phyloP scores from a whole-genome alignment of 2,888 invertebrate species.

The Scrobipalpa costella region DNA sequence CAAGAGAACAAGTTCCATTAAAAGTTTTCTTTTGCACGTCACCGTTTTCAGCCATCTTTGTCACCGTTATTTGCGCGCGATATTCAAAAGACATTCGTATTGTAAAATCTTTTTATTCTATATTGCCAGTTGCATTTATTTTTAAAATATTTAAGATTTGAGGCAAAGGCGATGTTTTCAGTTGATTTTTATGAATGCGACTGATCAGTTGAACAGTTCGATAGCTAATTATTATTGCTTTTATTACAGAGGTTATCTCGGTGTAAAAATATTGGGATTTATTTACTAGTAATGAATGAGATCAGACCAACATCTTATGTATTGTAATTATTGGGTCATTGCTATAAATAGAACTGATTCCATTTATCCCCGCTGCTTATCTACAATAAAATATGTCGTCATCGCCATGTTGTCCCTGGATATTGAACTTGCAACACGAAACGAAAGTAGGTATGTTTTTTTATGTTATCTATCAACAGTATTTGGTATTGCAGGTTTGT shows the following conservation, averaged over 20 bases:
- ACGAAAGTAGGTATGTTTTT: too few species aligned
- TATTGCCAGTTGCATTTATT: not conserved
- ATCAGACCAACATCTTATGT: not conserved
- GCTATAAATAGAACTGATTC: constrained; percentile 37
- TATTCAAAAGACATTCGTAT: constrained; percentile 58
- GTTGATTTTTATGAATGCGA: constrained; percentile 38
- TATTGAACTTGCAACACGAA: not conserved
- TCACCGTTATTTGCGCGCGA: constrained; percentile 59
- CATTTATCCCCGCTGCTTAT: not conserved
- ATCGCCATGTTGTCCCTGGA: not conserved
- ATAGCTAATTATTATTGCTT: constrained; percentile 33
- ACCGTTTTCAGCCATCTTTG: constrained; percentile 59
- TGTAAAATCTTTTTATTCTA: not conserved
- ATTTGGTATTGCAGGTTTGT: too few species aligned
- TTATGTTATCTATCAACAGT: too few species aligned
- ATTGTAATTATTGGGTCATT: constrained; percentile 45
- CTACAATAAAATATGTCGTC: not conserved
- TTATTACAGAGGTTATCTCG: constrained; percentile 53
- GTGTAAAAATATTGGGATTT: constrained; percentile 30
- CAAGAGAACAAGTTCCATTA: constrained; percentile 58
- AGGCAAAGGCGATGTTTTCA: constrained; percentile 37
- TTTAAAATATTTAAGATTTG: too few species aligned
- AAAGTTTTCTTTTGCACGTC: constrained; percentile 56
- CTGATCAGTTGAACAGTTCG: constrained; percentile 33
- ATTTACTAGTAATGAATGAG: constrained; percentile 24